phyloP scores from a whole-genome alignment of 2,797 vertebrate species.

The Amazona ochrocephala region DNA sequence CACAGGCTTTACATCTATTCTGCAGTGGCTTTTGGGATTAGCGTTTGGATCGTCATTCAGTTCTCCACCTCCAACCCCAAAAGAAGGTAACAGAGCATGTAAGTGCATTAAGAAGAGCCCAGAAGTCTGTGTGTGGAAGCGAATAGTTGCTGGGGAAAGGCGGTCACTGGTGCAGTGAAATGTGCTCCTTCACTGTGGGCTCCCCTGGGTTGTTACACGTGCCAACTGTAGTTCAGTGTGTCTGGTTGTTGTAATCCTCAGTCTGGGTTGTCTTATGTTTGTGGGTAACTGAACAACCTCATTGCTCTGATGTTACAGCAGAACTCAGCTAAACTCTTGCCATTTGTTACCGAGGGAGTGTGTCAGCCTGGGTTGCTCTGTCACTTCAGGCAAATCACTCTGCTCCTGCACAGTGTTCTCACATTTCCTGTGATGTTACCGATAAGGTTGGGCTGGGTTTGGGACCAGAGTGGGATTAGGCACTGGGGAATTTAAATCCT shows the following conservation, averaged over 20 bases:
- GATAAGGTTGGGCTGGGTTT: neutral
- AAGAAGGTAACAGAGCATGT: neutral
- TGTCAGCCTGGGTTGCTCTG: neutral
- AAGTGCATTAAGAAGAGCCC: neutral
- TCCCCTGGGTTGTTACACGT: neutral
- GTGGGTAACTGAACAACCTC: fast-evolving
- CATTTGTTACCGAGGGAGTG: neutral
- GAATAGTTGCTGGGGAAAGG: neutral
- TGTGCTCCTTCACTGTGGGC: neutral
- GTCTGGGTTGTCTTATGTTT: neutral
- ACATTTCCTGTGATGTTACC: neutral
- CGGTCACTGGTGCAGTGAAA: neutral
- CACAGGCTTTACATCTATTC: slow-evolving; percentile 88
- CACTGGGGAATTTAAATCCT: neutral
- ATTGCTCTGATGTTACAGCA: neutral
- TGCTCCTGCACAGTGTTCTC: neutral
- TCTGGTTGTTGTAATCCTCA: neutral
- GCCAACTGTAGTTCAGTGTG: neutral
- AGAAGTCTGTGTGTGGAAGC: neutral
- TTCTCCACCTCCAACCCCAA: slow-evolving; percentile 60
- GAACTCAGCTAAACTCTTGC: neutral
- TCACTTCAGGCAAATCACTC: neutral
- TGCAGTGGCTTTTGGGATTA: slow-evolving; percentile 80
- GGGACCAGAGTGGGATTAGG: neutral
- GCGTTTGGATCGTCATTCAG: slow-evolving; percentile 84